These are phyloP conservation scores for Lathronympha strigana DNA, from an alignment of 2,888 invertebrate genomes.

Conservation along the genomic window DNA sequence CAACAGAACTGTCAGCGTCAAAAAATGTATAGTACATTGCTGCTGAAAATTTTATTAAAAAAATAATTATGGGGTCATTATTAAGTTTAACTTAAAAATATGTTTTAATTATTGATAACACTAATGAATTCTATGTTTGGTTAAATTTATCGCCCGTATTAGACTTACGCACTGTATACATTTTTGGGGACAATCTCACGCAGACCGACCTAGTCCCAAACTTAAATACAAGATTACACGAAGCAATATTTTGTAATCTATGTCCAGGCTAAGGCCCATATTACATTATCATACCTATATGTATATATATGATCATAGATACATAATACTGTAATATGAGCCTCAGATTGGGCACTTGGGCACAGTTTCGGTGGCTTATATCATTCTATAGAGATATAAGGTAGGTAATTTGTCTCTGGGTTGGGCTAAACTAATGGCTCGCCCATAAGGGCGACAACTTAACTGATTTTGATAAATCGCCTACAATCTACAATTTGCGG, in stretches of 20 bases:
- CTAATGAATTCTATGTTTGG: not conserved
- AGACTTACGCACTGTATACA: not conserved
- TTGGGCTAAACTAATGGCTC: conserved; percentile 34
- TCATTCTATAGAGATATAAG: conserved; percentile 41
- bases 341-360: too few relatives aligned
- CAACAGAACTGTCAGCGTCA: too few relatives aligned
- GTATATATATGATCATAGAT: too few relatives aligned
- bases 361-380: conserved; percentile 37
- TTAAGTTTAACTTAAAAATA: too few relatives aligned
- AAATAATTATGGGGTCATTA: too few relatives aligned
- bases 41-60: too few relatives aligned
- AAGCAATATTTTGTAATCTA: not conserved
- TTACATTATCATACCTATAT: too few relatives aligned
- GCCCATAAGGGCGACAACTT: conserved; percentile 43
- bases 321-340: too few relatives aligned
- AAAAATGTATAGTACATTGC: too few relatives aligned
- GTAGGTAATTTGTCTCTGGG: conserved; percentile 41
- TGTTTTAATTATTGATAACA: too few relatives aligned
- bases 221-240: not conserved
- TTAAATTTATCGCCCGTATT: not conserved
- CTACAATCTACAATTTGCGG: conserved; percentile 30
- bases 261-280: not conserved
- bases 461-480: conserved; percentile 46
- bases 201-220: too few relatives aligned
- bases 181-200: too few relatives aligned